Conservation (phyloP, 2,888 invertebrate species). For the Saturnia japonica region DNA sequence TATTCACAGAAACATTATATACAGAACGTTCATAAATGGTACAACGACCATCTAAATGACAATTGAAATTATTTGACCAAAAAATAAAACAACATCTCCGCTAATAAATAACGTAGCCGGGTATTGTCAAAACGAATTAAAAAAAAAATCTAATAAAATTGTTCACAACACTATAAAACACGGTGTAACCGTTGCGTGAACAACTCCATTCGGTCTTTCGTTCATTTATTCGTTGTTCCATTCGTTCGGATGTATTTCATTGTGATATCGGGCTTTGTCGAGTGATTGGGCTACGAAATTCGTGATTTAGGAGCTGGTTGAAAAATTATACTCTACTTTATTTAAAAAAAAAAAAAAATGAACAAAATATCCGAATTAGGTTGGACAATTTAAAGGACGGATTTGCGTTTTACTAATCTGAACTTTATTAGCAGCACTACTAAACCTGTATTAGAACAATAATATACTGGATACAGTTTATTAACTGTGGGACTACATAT, state of each 20-base stretch:
- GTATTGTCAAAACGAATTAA: not conserved
- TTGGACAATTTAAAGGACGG: too few relatives aligned
- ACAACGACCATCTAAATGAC: not conserved
- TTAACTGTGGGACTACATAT: too few relatives aligned
- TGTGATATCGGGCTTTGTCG: constrained; percentile 15
- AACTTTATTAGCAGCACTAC: too few relatives aligned
- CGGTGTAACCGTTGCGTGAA: constrained; percentile 21
- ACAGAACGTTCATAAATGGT: not conserved
- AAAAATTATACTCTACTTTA: not conserved
- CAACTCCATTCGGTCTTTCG: constrained; percentile 18
- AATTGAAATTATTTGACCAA: not conserved
- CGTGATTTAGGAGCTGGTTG: constrained; percentile 6
- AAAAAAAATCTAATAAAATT: constrained; percentile 11
- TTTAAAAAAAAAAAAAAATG: not conserved
- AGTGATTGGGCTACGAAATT: constrained; percentile 1
- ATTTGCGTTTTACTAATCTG: too few relatives aligned
- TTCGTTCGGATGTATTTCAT: constrained; percentile 21
- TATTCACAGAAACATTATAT: not conserved
- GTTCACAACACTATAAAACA: constrained; percentile 13
- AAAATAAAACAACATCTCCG: not conserved
- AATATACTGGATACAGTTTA: too few relatives aligned
- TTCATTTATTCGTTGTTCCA: constrained; percentile 16
- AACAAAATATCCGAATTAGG: too few relatives aligned
- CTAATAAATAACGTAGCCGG: constrained; percentile 1
- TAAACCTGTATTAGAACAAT: too few relatives aligned